Evolutionary conservation across 2,797 vertebrate species (phyloP), one percentile per base, ranked within the genome.

Genomic region (Ctenopoma kingsleyae): DNA sequence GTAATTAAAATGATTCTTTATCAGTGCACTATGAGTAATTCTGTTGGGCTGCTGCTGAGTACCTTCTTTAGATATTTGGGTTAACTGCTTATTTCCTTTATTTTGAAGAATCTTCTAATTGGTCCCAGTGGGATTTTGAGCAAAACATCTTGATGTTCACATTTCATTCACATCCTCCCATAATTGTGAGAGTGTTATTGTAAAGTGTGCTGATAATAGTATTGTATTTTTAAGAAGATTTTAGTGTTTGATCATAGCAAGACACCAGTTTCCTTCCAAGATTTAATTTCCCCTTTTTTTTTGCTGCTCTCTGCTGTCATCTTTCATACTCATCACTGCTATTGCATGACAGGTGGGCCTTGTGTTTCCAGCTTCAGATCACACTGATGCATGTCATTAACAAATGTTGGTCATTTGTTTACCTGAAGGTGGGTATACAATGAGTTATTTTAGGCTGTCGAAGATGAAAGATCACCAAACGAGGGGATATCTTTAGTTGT

Each of bases 91-190:
- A 84, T 81, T 89, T 83, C 69, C 67, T 81, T 88, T 80, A 74
- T 87, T 88, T 83, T 48, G 20, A 84, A 81, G 80, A 85, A 70
- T 76, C 72, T 67, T 49, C 58, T 93, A 94, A 93, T 93, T 93
- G 85, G 91, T 70, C 79, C 90, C 89, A 8, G 54, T 88, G 88
- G 91, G 89, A 88, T 89, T 88, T 82, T 46, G 56, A 69, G 66
- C 44, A 83, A 74, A 59, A 76, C 23, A 36, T 75, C 79, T 82
- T 85, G 85, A 88, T 90, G 87, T 89, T 70, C 80, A 76, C 71
- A 78, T 79, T 68, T 80, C 38, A 50, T 78, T 80, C 77, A 78
- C 75, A 76, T 68, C 71, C 70, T 73, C 63, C 55, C 56, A 48
- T 79, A 84, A 87, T 71, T 78, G 64, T 90, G 83, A 89, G 86